These are phyloP conservation scores for Hermetia illucens DNA, from an alignment of 1,140 invertebrate genomes.

Conservation along the genomic window DNA sequence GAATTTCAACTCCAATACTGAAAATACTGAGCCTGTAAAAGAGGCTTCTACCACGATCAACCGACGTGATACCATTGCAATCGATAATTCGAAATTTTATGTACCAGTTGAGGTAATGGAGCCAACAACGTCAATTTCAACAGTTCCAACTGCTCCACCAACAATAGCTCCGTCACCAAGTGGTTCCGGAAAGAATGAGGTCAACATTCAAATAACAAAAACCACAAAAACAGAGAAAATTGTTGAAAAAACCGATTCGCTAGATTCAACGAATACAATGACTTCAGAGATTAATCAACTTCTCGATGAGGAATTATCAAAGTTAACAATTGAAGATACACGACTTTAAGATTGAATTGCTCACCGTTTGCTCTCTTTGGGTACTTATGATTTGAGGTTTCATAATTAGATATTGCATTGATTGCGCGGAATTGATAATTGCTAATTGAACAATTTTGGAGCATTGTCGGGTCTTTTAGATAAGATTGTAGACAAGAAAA, in stretches of 20 bases:
- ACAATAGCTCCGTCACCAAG: no score
- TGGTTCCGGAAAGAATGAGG: constrained; percentile 6
- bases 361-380: no score
- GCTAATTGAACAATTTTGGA: no score
- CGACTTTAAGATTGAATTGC: no score
- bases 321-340: no score
- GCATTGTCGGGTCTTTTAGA: no score
- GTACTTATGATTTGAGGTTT: no score
- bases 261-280: constrained; percentile 16
- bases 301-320: constrained; percentile 25
- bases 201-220: constrained; percentile 23
- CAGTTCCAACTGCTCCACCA: no score
- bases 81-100: constrained; percentile 28
- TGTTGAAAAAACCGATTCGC: constrained; percentile 14
- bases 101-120: constrained; percentile 10
- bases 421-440: no score
- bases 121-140: constrained; percentile 4
- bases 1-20: constrained; percentile 19
- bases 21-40: constrained; percentile 6
- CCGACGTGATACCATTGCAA: constrained; percentile 1
- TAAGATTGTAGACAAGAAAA: no score
- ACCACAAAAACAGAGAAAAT: constrained; percentile 25
- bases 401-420: no score
- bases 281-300: constrained; percentile 25
- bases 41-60: neutral